These are phyloP conservation scores for Heliopora coerulea DNA, from an alignment of 92 coral and sea anemone genomes.

Conservation along the genomic window DNA sequence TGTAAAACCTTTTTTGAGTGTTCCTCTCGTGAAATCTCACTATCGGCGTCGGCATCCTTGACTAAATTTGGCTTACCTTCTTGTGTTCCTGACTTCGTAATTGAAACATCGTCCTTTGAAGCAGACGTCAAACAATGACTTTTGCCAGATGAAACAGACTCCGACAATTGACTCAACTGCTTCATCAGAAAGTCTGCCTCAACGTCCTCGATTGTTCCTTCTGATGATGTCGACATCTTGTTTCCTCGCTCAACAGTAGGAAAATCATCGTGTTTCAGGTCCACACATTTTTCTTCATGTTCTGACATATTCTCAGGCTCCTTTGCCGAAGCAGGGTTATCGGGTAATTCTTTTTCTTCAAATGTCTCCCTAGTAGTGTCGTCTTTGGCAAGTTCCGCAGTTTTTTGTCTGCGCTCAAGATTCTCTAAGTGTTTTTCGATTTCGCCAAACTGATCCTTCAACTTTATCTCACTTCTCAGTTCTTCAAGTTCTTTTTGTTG, in stretches of 20 bases:
- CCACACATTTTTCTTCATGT: neutral
- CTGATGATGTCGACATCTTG: neutral
- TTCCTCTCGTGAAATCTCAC: constrained; percentile 13
- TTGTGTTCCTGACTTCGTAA: neutral
- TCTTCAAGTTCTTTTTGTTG: constrained; percentile 82
- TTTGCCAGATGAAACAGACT: neutral
- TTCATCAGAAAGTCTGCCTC: constrained; percentile 12
- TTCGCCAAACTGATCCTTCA: constrained; percentile 56
- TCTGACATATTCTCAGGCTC: neutral
- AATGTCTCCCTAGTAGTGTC: neutral
- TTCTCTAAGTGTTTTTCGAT: constrained; percentile 26
- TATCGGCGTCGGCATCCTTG: neutral
- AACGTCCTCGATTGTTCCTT: neutral
- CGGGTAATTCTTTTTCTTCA: constrained; percentile 4
- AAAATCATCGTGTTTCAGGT: neutral
- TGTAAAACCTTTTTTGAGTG: constrained; percentile 26
- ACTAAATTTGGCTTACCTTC: neutral
- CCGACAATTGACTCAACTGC: constrained; percentile 3
- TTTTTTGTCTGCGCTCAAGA: constrained; percentile 20
- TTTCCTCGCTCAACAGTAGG: neutral
- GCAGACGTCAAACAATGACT: neutral
- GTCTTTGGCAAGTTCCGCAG: constrained; percentile 7
- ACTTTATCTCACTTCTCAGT: constrained; percentile 69
- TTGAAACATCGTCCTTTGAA: neutral
- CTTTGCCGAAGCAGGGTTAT: neutral